Percentiles rank a stretch among this genome's conserved stretches.
phyloP scores from a whole-genome alignment of 2,797 vertebrate genomes.

The Poliocrania exsul region DNA sequence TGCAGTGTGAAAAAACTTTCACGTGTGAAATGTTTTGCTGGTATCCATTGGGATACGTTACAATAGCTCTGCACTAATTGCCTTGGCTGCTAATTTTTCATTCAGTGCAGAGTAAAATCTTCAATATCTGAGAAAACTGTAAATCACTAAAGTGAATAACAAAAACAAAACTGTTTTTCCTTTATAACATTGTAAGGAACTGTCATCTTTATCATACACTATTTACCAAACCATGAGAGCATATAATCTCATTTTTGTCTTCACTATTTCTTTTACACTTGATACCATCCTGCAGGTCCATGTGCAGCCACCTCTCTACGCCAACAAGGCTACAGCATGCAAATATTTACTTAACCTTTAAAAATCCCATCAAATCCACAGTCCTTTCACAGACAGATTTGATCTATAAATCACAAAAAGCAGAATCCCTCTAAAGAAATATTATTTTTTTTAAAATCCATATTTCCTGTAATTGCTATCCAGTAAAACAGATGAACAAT shows the following conservation, averaged over 20 bases:
- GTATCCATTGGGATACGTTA: not conserved
- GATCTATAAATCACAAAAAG: not conserved
- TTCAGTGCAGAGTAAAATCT: not conserved
- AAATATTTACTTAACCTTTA: not conserved
- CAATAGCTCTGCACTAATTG: not conserved
- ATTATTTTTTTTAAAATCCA: not conserved
- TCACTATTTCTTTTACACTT: not conserved
- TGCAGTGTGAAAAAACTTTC: not conserved
- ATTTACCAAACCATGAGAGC: not conserved
- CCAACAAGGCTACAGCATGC: not conserved
- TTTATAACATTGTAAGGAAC: not conserved
- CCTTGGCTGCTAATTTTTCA: not conserved
- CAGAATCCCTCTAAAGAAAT: not conserved
- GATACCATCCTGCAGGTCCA: not conserved
- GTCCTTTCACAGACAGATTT: not conserved
- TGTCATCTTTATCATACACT: accelerated
- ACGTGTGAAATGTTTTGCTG: not conserved
- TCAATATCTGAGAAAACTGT: not conserved
- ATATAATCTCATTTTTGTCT: not conserved
- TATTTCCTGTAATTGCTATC: not conserved
- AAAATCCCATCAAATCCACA: not conserved
- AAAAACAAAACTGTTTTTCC: not conserved
- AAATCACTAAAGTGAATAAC: not conserved
- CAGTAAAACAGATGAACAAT: not conserved
- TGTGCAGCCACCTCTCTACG: not conserved